Evolutionary conservation across 1,140 invertebrate species (phyloP), one percentile per base, ranked within the genome.

Genomic region (Pemphigus obesinymphae): DNA sequence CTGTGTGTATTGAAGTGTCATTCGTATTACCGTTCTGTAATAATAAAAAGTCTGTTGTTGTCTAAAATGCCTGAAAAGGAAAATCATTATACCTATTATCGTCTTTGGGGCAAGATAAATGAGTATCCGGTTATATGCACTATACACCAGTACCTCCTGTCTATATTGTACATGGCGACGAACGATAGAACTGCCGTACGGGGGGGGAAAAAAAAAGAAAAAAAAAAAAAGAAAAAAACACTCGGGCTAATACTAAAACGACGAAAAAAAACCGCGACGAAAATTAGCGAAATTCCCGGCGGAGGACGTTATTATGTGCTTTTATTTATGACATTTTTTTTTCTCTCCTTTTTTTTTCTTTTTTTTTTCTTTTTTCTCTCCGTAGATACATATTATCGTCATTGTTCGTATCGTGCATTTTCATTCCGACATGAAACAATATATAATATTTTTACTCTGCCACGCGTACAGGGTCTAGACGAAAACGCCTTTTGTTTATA

Each of bases 201-300:
- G 23, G 34, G 23, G 1, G 40, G 3, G n/a, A 8, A 6, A 5
- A 11, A 7, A 45, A 6, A 45, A 45, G 1, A 45, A 45, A 6
- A 45, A 45, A 6, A 45, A 45, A 45, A 45, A n/a, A 23, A 31
- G 31, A 53, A 37, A 66, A 66, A 66, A 20, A 63, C 6, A n/a
- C n/a, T n/a, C n/a, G n/a, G n/a, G n/a, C n/a, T 40, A 40, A 40
- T 40, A 40, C 3, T 40, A 40, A 40, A 5, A 40, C 3, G 3
- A 40, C 34, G 17, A 37, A 34, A 31, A 3, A 75, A 75, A 76
- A 76, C 50, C 70, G 70, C 31, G 53, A 78, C 31, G 53, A 78
- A 80, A 80, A 80, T 80, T 61, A 80, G 76, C 55, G 17, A 63
- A 80, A 80, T 61, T 80, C 76, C 50, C 76, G 2, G 55, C 2